phyloP scores from a whole-genome alignment of 92 coral and sea anemone genomes.

The Micromussa lordhowensis region DNA sequence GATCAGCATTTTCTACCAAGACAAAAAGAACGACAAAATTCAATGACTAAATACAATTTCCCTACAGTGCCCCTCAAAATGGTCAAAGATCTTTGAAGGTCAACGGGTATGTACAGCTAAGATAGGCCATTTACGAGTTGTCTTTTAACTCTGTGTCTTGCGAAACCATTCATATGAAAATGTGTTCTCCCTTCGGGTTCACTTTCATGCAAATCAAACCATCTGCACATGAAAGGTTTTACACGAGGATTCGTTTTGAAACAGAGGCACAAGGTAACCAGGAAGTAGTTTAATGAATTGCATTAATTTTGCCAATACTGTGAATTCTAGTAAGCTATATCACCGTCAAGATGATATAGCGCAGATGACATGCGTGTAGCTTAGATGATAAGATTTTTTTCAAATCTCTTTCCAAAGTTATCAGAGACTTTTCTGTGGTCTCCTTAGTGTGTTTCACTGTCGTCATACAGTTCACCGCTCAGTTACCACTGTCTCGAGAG shows the following conservation, averaged over 20 bases:
- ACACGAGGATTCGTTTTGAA: too few relatives aligned
- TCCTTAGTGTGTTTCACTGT: not conserved
- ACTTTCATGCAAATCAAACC: too few relatives aligned
- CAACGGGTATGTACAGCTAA: not conserved
- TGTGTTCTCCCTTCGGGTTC: too few relatives aligned
- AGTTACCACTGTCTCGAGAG: too few relatives aligned
- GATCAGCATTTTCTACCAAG: conserved; percentile 70
- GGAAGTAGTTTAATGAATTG: not conserved
- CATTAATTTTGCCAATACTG: not conserved
- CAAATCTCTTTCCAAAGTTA: too few relatives aligned
- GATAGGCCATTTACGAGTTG: not conserved
- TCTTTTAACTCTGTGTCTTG: too few relatives aligned
- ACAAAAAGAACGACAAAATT: conserved; percentile 1
- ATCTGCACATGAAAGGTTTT: too few relatives aligned
- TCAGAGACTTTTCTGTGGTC: not conserved
- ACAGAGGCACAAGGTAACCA: too few relatives aligned
- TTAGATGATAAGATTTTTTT: too few relatives aligned
- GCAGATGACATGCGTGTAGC: too few relatives aligned
- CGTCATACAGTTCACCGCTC: too few relatives aligned
- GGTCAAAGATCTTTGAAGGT: not conserved
- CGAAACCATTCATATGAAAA: too few relatives aligned
- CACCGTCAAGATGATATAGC: not conserved
- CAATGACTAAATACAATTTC: not conserved
- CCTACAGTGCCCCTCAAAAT: not conserved
- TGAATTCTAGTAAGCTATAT: not conserved